A percentile compares a stretch with the other conserved stretches of the same genome.
phyloP scores from a whole-genome alignment of 2,888 invertebrate genomes.

The Ormyrus rosae region DNA sequence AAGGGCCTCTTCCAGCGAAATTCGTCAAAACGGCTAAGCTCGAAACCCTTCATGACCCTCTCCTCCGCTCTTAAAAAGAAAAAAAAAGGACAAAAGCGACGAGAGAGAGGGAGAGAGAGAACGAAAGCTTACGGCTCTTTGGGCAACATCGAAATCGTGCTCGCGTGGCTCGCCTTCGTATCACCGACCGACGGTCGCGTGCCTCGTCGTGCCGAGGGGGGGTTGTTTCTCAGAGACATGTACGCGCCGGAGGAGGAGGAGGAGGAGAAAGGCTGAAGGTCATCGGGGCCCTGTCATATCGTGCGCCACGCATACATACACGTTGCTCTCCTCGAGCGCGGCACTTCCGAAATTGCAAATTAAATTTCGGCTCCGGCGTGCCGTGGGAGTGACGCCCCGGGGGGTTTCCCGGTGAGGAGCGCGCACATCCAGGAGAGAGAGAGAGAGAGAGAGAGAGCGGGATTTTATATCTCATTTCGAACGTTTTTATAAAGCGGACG shows the following conservation, averaged over 20 bases:
- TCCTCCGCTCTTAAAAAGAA: background rate
- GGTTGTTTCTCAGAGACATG: constrained; percentile 52
- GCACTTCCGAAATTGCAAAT: constrained; percentile 71
- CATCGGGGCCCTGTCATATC: background rate
- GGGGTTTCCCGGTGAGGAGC: constrained; percentile 49
- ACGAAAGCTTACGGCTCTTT: background rate
- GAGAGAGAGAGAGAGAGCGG: background rate
- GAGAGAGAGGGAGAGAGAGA: background rate
- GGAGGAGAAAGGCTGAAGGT: constrained; percentile 12
- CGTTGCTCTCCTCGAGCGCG: background rate
- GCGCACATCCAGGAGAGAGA: background rate
- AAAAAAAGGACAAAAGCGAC: background rate
- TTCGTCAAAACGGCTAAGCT: background rate
- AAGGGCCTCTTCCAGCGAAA: constrained; percentile 11
- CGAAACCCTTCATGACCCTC: constrained; percentile 7
- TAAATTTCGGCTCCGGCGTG: constrained; percentile 64
- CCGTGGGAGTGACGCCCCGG: constrained; percentile 60
- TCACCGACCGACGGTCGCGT: constrained; percentile 57
- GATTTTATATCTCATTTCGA: constrained; percentile 44
- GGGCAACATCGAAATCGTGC: constrained; percentile 10
- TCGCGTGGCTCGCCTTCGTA: constrained; percentile 45
- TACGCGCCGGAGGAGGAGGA: background rate
- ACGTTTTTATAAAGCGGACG: background rate
- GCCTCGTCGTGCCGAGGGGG: constrained; percentile 50
- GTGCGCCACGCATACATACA: no score